Percentiles rank a stretch among this genome's conserved stretches.
phyloP scores from a whole-genome alignment of 2,888 invertebrate genomes.

The Nyleta sp. region DNA sequence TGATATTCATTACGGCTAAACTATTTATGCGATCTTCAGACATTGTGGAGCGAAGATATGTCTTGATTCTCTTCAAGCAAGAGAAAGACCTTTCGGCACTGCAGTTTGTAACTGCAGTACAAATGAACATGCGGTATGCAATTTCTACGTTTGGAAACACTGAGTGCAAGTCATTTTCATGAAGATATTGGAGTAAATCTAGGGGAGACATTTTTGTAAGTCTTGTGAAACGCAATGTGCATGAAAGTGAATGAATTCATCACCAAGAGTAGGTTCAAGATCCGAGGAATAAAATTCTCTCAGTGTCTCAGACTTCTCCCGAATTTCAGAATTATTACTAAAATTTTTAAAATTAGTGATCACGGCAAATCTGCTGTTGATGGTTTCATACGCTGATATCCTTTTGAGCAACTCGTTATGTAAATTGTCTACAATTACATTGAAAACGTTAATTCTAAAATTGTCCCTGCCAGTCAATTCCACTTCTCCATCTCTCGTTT shows the following conservation, averaged over 20 bases:
- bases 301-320: slow-evolving; percentile 4
- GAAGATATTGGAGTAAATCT: background rate
- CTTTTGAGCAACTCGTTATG: slow-evolving; percentile 4
- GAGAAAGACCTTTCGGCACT: slow-evolving; percentile 32
- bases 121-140: slow-evolving; percentile 12
- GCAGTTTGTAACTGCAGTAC: slow-evolving; percentile 21
- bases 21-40: background rate
- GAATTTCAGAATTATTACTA: background rate
- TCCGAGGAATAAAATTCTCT: background rate
- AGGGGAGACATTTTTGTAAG: background rate
- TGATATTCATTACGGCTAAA: slow-evolving; percentile 3
- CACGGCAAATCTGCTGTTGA: slow-evolving; percentile 9
- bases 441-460: background rate
- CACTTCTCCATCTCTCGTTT: slow-evolving; percentile 10
- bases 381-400: background rate
- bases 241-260: slow-evolving; percentile 19
- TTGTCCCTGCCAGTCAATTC: slow-evolving; percentile 7
- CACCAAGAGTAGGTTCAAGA: background rate
- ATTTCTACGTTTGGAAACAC: slow-evolving; percentile 18
- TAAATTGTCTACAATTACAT: slow-evolving; percentile 23
- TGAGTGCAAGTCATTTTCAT: background rate
- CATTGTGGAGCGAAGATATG: slow-evolving; percentile 7
- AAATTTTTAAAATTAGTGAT: slow-evolving; percentile 5
- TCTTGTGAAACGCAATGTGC: background rate
- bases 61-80: slow-evolving; percentile 13